Evolutionary conservation across 2,113 vertebrate species (phyloP).

Genomic region (Sinocyclocheilus grahami): DNA sequence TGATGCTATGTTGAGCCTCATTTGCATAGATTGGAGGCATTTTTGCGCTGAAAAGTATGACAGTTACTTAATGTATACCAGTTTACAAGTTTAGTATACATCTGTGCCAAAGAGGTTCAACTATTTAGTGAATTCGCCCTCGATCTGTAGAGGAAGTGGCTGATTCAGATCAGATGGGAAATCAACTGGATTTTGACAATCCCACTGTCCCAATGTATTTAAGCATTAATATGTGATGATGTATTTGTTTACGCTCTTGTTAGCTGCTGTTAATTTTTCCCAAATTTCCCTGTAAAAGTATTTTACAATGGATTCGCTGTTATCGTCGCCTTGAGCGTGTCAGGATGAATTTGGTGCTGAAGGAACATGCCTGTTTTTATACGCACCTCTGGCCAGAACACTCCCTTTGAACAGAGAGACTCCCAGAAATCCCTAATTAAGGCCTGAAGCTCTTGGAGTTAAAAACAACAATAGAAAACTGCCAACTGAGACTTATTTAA

Average conservation of each 20-base stretch:
- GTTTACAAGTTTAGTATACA: neutral
- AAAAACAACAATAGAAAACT: neutral
- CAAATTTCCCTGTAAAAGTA: neutral
- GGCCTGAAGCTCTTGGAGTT: neutral
- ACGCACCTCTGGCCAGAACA: neutral
- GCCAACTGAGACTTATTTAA: constrained; percentile 34
- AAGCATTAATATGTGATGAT: neutral
- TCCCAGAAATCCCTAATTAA: constrained; percentile 14
- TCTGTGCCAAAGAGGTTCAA: neutral
- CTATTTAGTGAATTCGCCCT: neutral
- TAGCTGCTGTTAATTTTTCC: neutral
- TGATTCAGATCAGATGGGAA: neutral
- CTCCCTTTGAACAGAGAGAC: neutral
- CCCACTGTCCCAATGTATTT: neutral
- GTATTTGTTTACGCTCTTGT: constrained; percentile 9
- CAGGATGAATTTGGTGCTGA: constrained; percentile 5
- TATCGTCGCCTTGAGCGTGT: neutral
- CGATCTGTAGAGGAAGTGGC: neutral
- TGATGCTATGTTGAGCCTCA: neutral
- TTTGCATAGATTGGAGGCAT: neutral
- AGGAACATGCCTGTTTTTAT: neutral
- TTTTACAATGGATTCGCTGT: neutral
- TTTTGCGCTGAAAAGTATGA: neutral
- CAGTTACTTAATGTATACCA: neutral
- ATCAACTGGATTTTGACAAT: neutral